Conservation (phyloP, 2,113 vertebrate species). For the Neogale vison region DNA sequence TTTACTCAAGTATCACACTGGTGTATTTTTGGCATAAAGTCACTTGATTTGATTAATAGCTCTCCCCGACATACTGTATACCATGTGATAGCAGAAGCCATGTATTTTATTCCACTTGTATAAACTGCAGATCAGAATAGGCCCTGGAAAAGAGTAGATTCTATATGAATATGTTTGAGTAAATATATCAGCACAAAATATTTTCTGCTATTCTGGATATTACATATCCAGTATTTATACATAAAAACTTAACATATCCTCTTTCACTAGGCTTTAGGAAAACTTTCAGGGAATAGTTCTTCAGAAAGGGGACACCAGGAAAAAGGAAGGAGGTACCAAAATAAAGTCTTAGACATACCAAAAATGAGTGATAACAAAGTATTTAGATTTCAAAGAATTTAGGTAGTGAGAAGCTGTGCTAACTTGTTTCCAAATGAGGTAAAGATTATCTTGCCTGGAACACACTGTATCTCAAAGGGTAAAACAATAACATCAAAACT, state of each 20-base stretch:
- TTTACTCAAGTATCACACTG: background rate
- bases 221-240: background rate
- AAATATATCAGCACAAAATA: background rate
- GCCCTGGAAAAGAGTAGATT: background rate
- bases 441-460: background rate
- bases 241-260: background rate
- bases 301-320: background rate
- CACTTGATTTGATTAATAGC: background rate
- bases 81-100: background rate
- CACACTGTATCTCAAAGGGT: background rate
- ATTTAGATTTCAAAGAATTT: background rate
- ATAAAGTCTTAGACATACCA: background rate
- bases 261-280: background rate
- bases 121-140: background rate
- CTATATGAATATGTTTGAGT: background rate
- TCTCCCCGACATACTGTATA: background rate
- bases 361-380: background rate
- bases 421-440: slow-evolving; percentile 32
- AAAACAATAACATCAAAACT: background rate
- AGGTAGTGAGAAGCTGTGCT: background rate
- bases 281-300: background rate
- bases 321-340: background rate
- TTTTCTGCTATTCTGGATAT: no score
- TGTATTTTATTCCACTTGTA: background rate
- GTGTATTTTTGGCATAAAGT: background rate